These are phyloP conservation scores for Tenebrio molitor DNA, from an alignment of 1,140 invertebrate genomes.

Conservation along the genomic window DNA sequence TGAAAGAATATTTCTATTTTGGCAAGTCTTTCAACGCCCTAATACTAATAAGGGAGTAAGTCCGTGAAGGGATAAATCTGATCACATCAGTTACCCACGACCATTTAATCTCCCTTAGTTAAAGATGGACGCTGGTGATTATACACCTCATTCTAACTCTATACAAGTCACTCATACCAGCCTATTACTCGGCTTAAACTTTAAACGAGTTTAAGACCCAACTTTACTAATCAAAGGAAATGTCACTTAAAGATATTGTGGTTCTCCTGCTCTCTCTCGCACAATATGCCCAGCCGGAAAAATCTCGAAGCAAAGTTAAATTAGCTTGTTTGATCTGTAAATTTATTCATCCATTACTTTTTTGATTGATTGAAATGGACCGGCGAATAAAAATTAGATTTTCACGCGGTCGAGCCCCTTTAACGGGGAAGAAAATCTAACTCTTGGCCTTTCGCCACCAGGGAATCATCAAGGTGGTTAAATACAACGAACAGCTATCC, in stretches of 20 bases:
- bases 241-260: constrained; percentile 2
- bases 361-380: constrained; percentile 8
- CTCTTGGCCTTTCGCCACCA: background rate
- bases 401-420: too few species aligned
- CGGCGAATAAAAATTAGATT: background rate
- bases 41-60: constrained; percentile 30
- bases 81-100: constrained; percentile 6
- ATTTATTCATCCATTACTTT: constrained; percentile 14
- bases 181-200: constrained; percentile 4
- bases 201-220: constrained; percentile 22
- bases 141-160: background rate
- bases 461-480: constrained; percentile 8
- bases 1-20: constrained; percentile 30
- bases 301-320: constrained; percentile 6
- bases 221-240: constrained; percentile 11
- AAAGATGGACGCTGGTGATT: constrained; percentile 8
- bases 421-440: background rate
- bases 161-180: constrained; percentile 9
- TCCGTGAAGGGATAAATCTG: constrained; percentile 17
- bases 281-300: background rate
- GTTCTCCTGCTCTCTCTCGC: background rate
- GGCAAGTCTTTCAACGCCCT: constrained; percentile 12
- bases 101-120: background rate
- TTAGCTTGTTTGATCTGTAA: constrained; percentile 2
- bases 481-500: background rate